Evolutionary conservation across 1,140 invertebrate genomes (phyloP).

Genomic region (Tetramorium alpestre): DNA sequence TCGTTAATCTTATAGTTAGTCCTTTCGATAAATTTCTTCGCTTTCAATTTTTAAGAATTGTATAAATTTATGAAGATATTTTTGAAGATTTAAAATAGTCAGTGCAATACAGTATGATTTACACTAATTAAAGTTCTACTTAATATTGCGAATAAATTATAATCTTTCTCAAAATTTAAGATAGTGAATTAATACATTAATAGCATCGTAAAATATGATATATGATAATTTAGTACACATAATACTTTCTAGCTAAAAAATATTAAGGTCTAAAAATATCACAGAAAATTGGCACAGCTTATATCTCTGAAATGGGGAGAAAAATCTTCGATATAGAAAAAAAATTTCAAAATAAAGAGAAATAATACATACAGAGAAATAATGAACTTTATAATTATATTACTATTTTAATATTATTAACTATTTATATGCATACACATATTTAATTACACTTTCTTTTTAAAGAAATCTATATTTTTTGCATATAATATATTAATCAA

Average conservation of each 20-base stretch:
- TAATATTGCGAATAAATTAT: constrained; percentile 82
- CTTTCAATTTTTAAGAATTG: not conserved
- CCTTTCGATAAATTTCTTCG: not conserved
- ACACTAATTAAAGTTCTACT: constrained; percentile 85
- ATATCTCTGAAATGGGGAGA: too few species aligned
- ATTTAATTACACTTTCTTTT: not conserved
- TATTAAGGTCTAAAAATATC: not conserved
- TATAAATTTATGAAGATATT: not conserved
- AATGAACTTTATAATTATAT: not conserved
- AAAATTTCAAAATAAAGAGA: not conserved
- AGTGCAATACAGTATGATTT: constrained; percentile 81
- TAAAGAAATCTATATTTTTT: not conserved
- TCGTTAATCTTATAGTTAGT: not conserved
- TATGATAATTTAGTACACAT: constrained; percentile 78
- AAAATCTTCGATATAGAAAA: not conserved
- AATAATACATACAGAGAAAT: too few species aligned
- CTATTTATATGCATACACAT: not conserved
- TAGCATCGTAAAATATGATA: constrained; percentile 59
- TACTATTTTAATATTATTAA: not conserved
- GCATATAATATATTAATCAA: not conserved
- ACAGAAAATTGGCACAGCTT: not conserved
- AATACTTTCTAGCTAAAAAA: constrained; percentile 68
- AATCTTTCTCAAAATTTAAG: constrained; percentile 66
- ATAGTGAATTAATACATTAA: constrained; percentile 57
- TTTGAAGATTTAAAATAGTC: constrained; percentile 33